Percentiles rank a stretch among this genome's conserved stretches.
These are phyloP conservation scores for Pardalotus punctatus DNA, from an alignment of 2,113 vertebrate genomes.

Conservation along the genomic window DNA sequence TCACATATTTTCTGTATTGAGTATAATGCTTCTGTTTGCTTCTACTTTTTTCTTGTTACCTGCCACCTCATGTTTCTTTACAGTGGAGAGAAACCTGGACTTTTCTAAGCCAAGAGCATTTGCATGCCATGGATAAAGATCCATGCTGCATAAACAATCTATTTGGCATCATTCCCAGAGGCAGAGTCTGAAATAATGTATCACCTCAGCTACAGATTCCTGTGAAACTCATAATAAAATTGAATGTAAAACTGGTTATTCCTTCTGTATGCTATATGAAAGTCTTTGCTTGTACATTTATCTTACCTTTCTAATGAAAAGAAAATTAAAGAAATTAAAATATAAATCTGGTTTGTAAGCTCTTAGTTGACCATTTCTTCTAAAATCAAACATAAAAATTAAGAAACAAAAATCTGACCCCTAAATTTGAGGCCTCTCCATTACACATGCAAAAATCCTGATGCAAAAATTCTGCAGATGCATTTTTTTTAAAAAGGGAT, in stretches of 20 bases:
- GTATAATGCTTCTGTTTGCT: neutral
- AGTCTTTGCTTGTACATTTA: constrained; percentile 1
- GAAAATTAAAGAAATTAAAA: constrained; percentile 43
- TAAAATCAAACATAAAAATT: neutral
- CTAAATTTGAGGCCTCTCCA: neutral
- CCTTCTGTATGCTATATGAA: neutral
- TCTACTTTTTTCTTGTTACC: neutral
- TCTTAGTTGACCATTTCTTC: neutral
- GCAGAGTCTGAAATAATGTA: neutral
- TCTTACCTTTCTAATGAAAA: constrained; percentile 32
- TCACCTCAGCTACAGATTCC: constrained; percentile 22
- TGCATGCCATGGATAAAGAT: constrained; percentile 32
- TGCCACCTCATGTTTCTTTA: neutral
- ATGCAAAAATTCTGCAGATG: neutral
- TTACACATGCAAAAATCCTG: neutral
- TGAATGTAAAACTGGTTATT: neutral
- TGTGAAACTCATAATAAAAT: constrained; percentile 37
- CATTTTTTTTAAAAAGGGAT: neutral
- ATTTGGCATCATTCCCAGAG: constrained; percentile 44
- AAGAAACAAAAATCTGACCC: constrained; percentile 4
- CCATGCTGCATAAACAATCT: constrained; percentile 46
- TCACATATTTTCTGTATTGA: neutral
- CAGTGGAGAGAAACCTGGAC: constrained; percentile 17
- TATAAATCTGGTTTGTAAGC: neutral
- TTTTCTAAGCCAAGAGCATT: constrained; percentile 46